A percentile compares a stretch with the other conserved stretches of the same genome.
These are phyloP conservation scores for Decapterus maruadsi DNA, from an alignment of 2,797 vertebrate species.

Conservation along the genomic window DNA sequence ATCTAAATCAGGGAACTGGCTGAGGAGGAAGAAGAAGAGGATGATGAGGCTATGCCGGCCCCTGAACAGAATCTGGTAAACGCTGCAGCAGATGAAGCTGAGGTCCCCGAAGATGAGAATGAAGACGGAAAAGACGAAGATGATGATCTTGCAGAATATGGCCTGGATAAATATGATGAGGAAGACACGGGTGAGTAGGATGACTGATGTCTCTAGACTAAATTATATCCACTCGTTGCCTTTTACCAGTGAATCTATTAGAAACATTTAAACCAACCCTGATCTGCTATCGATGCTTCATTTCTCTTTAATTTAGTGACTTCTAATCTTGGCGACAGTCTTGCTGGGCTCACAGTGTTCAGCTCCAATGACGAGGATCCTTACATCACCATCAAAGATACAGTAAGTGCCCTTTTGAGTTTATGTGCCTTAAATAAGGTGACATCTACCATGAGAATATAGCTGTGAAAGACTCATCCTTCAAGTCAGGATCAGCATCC, in stretches of 20 bases:
- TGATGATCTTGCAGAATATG: conserved; percentile 93
- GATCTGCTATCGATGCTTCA: background rate
- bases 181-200: conserved; percentile 85
- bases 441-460: background rate
- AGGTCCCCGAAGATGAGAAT: conserved; percentile 53
- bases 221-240: background rate
- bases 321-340: conserved; percentile 90
- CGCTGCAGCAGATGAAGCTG: conserved; percentile 29
- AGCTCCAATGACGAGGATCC: conserved; percentile 94
- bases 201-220: background rate
- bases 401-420: conserved; percentile 83
- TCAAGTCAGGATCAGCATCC: background rate
- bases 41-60: conserved; percentile 77
- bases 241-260: background rate
- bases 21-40: conserved; percentile 83
- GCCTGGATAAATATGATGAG: conserved; percentile 93
- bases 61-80: conserved; percentile 51
- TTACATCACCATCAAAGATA: conserved; percentile 95
- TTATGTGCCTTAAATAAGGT: background rate
- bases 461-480: background rate
- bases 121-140: conserved; percentile 72
- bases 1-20: conserved; percentile 77
- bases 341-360: conserved; percentile 93
- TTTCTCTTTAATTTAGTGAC: conserved; percentile 76
- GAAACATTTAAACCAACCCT: background rate